Conservation (phyloP, 1,140 invertebrate species). For the Platorchestia sp. region DNA sequence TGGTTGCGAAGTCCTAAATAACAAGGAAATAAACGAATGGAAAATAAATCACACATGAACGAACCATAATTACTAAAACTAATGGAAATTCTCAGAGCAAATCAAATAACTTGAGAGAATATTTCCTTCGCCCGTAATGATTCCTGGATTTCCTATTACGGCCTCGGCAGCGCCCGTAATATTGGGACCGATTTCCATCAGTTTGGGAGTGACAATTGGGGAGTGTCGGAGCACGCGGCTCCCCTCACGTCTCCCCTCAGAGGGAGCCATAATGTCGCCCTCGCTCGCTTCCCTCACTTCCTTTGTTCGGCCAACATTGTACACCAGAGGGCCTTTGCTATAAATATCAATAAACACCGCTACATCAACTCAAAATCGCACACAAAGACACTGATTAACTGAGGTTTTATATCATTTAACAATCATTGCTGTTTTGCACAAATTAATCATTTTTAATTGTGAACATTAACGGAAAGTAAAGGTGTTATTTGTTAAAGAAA, state of each 20-base stretch:
- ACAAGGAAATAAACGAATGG: too few relatives aligned
- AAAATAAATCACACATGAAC: too few relatives aligned
- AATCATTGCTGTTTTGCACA: background rate
- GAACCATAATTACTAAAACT: too few relatives aligned
- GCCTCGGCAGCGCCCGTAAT: background rate
- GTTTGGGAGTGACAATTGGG: background rate
- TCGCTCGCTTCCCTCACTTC: slow-evolving; percentile 40
- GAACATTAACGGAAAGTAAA: background rate
- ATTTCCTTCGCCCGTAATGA: background rate
- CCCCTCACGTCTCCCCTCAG: background rate
- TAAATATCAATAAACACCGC: slow-evolving; percentile 35
- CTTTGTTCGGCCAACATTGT: slow-evolving; percentile 48
- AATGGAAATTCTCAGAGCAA: background rate
- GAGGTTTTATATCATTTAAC: background rate
- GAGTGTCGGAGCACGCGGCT: background rate
- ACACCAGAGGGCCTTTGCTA: background rate
- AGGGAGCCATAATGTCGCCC: slow-evolving; percentile 38
- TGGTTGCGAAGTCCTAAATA: too few relatives aligned
- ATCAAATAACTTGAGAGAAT: too few relatives aligned
- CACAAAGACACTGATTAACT: slow-evolving; percentile 17
- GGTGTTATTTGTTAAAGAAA: background rate
- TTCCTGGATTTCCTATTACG: background rate
- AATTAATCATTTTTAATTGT: background rate
- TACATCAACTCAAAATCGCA: background rate
- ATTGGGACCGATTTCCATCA: slow-evolving; percentile 6